phyloP scores from a whole-genome alignment of 2,797 vertebrate species.

The Sebastes trivittatus region DNA sequence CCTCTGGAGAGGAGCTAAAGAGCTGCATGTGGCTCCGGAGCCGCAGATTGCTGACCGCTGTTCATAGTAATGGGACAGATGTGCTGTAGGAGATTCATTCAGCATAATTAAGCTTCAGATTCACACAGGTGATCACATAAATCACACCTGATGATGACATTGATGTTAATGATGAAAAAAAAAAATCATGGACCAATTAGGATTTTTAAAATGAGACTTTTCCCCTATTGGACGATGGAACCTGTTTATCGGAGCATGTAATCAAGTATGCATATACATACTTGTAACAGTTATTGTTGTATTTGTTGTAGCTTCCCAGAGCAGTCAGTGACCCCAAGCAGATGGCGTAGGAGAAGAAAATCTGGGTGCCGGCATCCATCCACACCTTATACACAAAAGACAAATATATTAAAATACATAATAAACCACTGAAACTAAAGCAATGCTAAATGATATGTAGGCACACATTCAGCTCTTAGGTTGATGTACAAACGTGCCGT shows the following conservation, averaged over 20 bases:
- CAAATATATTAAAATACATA: not conserved
- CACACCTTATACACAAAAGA: conserved; percentile 83
- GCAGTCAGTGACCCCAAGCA: conserved; percentile 91
- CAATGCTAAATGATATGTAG: not conserved
- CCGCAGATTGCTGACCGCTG: too few relatives aligned
- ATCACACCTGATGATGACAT: not conserved
- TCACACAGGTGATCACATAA: not conserved
- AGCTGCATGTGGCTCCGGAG: too few relatives aligned
- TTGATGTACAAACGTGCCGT: not conserved
- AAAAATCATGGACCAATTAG: not conserved
- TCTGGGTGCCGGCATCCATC: conserved; percentile 97
- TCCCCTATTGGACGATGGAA: not conserved
- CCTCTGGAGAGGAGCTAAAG: too few relatives aligned
- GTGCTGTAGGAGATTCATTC: not conserved
- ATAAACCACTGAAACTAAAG: not conserved
- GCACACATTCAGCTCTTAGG: not conserved
- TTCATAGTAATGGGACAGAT: not conserved
- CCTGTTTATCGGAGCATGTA: not conserved
- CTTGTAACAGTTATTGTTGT: conserved; percentile 96
- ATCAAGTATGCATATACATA: conserved; percentile 47
- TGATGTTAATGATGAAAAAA: not conserved
- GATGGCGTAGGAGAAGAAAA: conserved; percentile 95
- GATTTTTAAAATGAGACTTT: not conserved
- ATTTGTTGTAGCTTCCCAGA: conserved; percentile 94
- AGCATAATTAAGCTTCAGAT: not conserved